Evolutionary conservation across 2,113 vertebrate species (phyloP), one percentile per base, ranked within the genome.

Genomic region (Sceloporus undulatus): DNA sequence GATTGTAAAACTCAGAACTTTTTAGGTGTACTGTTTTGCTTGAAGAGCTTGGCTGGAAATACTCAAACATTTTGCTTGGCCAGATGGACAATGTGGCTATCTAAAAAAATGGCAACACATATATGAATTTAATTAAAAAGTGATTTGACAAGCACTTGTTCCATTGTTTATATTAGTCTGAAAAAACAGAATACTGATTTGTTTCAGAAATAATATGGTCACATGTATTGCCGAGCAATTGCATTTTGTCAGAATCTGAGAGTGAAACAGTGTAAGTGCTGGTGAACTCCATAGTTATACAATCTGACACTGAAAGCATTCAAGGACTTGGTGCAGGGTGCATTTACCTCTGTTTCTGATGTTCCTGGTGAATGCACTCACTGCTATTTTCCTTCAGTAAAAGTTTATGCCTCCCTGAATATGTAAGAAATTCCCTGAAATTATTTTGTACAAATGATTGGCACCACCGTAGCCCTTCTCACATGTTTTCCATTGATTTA

Each of bases 1-100:
- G 42, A 27, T 14, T 74, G 83, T 86, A 91, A 40, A 68, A 75
- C 86, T 66, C 56, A 82, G 85, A 10, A 10, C 84, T 73, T 78
- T 77, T 82, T 9, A 79, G 6, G 48, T 66, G n/a, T 79, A 88
- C 77, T 87, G 87, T 80, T 93, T 92, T 92, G 81, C 68, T 27
- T 29, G 23, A 90, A 79, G 83, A 93, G 92, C 77, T 94, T 96
- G 96, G 97, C 96, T 94, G 85, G 91, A 94, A 94, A 94, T 91
- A 90, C 66, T 82, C 86, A 87, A 93, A 91, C 96, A 94, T 96
- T 95, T 94, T 96, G 95, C 88, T 82, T 80, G 85, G 92, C 93
- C 96, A 97, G 97, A 96, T 97, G 96, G 96, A 95, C 89, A 87
- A 90, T 87, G 88, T 96, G 94, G 92, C 93, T 96, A 95, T 96